These are phyloP conservation scores for Drosophila testacea DNA, from an alignment of 2,888 invertebrate species.

Conservation along the genomic window DNA sequence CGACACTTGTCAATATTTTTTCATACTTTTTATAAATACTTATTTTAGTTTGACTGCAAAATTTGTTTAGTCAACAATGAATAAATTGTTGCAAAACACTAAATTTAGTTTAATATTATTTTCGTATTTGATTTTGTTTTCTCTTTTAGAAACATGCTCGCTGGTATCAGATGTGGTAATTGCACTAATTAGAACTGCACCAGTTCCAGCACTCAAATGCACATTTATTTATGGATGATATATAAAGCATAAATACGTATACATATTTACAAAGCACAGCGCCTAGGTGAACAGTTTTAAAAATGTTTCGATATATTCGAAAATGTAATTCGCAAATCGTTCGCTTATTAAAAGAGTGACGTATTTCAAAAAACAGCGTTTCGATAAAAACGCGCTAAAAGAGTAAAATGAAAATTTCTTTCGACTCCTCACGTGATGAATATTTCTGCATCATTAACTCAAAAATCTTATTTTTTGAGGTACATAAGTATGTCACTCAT, in stretches of 20 bases:
- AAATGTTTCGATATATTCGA: conserved; percentile 39
- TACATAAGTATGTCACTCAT: too few relatives aligned
- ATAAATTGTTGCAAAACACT: conserved; percentile 73
- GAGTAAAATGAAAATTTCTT: too few relatives aligned
- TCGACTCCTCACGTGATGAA: too few relatives aligned
- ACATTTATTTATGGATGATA: conserved; percentile 52
- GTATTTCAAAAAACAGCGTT: too few relatives aligned
- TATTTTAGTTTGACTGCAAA: conserved; percentile 69
- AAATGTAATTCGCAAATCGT: conserved; percentile 23
- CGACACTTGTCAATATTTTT: conserved; percentile 64
- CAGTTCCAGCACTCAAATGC: conserved; percentile 72
- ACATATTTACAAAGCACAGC: conserved; percentile 62
- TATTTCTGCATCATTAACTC: too few relatives aligned
- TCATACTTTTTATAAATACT: conserved; percentile 57
- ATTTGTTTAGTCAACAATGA: conserved; percentile 65
- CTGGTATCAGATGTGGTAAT: conserved; percentile 23
- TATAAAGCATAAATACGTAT: conserved; percentile 13
- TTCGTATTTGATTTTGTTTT: conserved; percentile 7
- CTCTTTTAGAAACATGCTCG: conserved; percentile 46
- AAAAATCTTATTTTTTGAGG: too few relatives aligned
- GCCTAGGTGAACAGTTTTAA: conserved; percentile 25
- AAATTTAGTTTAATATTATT: conserved; percentile 22
- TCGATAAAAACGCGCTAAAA: too few relatives aligned
- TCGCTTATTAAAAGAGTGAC: too few relatives aligned
- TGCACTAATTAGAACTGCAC: conserved; percentile 73